phyloP scores from a whole-genome alignment of 2,797 vertebrate species.

The Myotis vivesi region DNA sequence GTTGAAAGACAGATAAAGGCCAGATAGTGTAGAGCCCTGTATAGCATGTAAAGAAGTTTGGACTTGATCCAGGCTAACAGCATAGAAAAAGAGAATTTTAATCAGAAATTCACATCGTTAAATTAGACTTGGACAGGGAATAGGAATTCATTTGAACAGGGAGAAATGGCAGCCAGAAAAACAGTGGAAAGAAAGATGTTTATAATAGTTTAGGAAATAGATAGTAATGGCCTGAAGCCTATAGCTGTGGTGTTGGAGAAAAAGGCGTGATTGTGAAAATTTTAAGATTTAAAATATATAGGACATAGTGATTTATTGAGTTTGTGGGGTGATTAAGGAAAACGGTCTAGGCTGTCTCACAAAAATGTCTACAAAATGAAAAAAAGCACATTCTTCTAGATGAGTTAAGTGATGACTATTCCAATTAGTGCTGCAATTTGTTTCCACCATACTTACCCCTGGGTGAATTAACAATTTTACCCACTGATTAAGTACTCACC shows the following conservation, averaged over 20 bases:
- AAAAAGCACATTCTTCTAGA: neutral
- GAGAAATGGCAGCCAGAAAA: neutral
- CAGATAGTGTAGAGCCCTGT: neutral
- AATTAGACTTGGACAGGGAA: neutral
- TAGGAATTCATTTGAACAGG: neutral
- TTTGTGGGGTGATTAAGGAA: constrained; percentile 20
- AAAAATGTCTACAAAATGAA: constrained; percentile 41
- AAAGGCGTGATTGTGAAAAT: neutral
- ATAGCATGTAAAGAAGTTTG: neutral
- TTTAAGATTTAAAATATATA: neutral
- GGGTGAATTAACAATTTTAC: constrained; percentile 23
- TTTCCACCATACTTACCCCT: neutral
- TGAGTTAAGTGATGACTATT: constrained; percentile 31
- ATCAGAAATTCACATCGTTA: neutral
- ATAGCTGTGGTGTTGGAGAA: neutral
- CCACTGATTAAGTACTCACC: constrained; percentile 13
- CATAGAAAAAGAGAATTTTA: constrained; percentile 8
- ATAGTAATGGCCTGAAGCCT: neutral
- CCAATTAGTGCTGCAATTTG: constrained; percentile 52
- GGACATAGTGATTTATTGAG: constrained; percentile 43
- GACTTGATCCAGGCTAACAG: neutral
- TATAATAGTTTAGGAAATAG: neutral
- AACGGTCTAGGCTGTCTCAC: neutral
- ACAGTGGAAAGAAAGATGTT: neutral
- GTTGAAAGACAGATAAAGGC: neutral